A percentile compares a stretch with the other conserved stretches of the same genome.
phyloP scores from a whole-genome alignment of 2,113 vertebrate genomes.

The Nannospalax galili region DNA sequence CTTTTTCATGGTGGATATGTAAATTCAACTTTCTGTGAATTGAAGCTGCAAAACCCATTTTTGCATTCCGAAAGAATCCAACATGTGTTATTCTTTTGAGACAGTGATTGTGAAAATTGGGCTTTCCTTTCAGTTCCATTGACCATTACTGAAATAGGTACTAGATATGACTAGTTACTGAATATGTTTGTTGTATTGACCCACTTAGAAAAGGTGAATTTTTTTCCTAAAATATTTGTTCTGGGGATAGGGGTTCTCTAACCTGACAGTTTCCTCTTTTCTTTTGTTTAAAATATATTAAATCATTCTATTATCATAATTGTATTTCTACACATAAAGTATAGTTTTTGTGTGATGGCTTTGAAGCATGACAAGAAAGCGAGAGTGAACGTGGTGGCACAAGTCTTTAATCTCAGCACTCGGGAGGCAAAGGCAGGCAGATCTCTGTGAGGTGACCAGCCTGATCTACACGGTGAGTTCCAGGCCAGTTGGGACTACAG shows the following conservation, averaged over 20 bases:
- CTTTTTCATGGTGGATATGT: not conserved
- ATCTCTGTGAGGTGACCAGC: too few species aligned
- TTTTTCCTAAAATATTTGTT: not conserved
- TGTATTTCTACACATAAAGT: not conserved
- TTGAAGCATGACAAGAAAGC: not conserved
- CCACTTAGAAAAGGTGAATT: not conserved
- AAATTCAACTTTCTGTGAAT: not conserved
- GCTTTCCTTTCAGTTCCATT: constrained; percentile 1
- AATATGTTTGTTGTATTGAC: not conserved
- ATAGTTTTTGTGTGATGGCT: not conserved
- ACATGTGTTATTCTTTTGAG: not conserved
- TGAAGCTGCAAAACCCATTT: not conserved
- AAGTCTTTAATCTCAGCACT: too few species aligned
- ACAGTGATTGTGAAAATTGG: not conserved
- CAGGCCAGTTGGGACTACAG: too few species aligned
- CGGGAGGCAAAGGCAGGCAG: too few species aligned
- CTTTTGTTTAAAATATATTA: not conserved
- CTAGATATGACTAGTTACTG: not conserved
- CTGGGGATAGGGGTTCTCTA: not conserved
- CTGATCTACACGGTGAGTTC: too few species aligned
- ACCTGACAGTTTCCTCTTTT: not conserved
- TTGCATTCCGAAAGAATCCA: not conserved
- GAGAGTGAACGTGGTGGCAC: too few species aligned
- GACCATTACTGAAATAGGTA: not conserved
- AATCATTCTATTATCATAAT: not conserved